These are phyloP conservation scores for Caenorhabditis sulstoni DNA, from an alignment of 2,888 invertebrate species.

Conservation along the genomic window DNA sequence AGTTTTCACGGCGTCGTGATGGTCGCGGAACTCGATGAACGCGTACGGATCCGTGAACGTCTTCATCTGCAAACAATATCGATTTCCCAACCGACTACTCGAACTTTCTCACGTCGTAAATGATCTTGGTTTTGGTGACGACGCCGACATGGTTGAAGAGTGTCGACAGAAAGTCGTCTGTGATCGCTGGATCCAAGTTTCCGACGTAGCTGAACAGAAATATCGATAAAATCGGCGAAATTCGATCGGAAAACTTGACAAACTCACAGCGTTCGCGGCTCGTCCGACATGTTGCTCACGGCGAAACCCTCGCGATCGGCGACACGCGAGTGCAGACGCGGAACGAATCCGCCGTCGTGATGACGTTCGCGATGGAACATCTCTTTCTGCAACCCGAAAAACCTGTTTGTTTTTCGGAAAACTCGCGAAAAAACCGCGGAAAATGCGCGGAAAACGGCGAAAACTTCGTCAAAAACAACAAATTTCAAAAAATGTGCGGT, in stretches of 20 bases:
- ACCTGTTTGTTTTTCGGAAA: too few species aligned
- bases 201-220: constrained; percentile 83
- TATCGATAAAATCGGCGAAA: too few species aligned
- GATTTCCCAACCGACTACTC: not conserved
- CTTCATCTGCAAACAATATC: constrained; percentile 83
- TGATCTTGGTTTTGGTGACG: constrained; percentile 98
- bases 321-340: constrained; percentile 74
- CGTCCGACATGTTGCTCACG: constrained; percentile 68
- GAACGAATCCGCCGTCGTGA: constrained; percentile 13
- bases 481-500: constrained; percentile 19
- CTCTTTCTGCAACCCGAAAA: too few species aligned
- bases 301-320: constrained; percentile 79
- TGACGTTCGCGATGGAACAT: too few species aligned
- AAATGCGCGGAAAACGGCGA: not conserved
- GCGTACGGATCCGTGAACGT: constrained; percentile 98
- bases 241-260: not conserved
- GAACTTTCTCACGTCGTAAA: constrained; percentile 86
- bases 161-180: constrained; percentile 82
- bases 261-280: constrained; percentile 77
- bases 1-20: constrained; percentile 95
- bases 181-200: constrained; percentile 82
- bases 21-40: constrained; percentile 97
- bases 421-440: constrained; percentile 5
- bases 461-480: constrained; percentile 4
- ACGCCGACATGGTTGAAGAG: constrained; percentile 97